A percentile compares a stretch with the other conserved stretches of the same genome.
These are phyloP conservation scores for Monomorium pharaonis DNA, from an alignment of 1,140 invertebrate species.

Conservation along the genomic window DNA sequence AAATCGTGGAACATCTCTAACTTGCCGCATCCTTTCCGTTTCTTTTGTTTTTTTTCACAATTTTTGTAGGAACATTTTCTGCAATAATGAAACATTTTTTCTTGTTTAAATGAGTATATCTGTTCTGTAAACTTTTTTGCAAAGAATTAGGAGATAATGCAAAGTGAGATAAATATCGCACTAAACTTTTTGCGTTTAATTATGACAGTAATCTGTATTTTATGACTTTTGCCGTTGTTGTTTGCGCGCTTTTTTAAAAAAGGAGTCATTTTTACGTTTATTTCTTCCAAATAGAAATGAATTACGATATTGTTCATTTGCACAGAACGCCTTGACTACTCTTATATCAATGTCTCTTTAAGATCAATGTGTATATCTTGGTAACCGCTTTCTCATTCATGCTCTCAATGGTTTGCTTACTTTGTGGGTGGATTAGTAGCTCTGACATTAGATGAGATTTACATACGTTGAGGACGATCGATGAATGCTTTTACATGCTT, in stretches of 20 bases:
- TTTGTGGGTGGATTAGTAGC: constrained; percentile 7
- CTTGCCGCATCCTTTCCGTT: neutral
- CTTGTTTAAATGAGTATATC: neutral
- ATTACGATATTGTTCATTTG: neutral
- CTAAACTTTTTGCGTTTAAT: neutral
- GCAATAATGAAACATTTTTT: neutral
- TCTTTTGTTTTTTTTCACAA: neutral
- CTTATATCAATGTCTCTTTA: constrained; percentile 19
- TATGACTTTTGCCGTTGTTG: neutral
- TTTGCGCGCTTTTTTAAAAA: neutral
- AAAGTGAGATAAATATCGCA: neutral
- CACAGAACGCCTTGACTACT: neutral
- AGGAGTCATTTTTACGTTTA: neutral
- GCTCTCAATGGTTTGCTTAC: neutral
- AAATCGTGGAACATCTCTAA: constrained; percentile 19
- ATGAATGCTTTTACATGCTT: constrained; percentile 7
- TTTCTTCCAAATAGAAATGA: neutral
- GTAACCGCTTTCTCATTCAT: neutral
- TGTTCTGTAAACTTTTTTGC: neutral
- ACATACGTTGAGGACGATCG: constrained; percentile 13
- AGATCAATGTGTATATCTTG: constrained; percentile 20
- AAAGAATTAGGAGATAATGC: neutral
- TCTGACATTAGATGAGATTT: constrained; percentile 28
- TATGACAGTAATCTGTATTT: neutral
- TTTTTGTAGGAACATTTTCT: neutral